Base-by-base conservation (phyloP, 2,113 vertebrate species). In the Kryptolebias marmoratus region DNA sequence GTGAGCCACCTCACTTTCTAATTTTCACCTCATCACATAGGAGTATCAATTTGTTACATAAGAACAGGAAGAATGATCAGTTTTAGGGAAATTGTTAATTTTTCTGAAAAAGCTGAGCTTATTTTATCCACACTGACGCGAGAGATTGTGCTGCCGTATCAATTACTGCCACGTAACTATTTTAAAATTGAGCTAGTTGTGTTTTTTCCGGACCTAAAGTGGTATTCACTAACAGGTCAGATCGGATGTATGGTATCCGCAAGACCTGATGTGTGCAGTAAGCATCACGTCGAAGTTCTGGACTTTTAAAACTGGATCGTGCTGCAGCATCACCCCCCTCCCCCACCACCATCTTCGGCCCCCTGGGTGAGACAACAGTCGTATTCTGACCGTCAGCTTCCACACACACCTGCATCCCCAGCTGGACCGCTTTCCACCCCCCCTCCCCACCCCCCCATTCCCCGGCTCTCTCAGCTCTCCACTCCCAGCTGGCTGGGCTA, bases 401-500 rank as follows among this genome's bases (percentile, higher is more conserved):
- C 78, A 80, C 79, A 90, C 93, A 94, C 93, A 94, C 92, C 93
- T 94, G 90, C 89, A 90, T 90, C 86, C 88, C 90, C 91, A 93
- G 92, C 92, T 93, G 92, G 91, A 91, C 86, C 66, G 83, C 80
- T 69, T 56, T 64, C 68, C 49, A 30, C 65, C 71, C 28, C 0
- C n/a, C 18, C 18, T 8, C 7, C 27, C 18, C 77, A 71, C 87
- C 80, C 57, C 4, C 56, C 58, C 60, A 36, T 76, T 77, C 84
- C 87, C 73, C 90, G 65, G 82, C 47, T 78, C 92, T 94, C 89
- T 90, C 39, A 1, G 87, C 93, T 95, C 93, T 90, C 39, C 8
- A 88, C 93, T 95, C 93, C 94, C 94, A 95, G 95, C 94, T 96
- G 95, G 92, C 90, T 80, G 89, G 89, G 90, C 94, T 96, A 95